Evolutionary conservation across 1,140 invertebrate species (phyloP).

Genomic region (Drosophila fuyamai): DNA sequence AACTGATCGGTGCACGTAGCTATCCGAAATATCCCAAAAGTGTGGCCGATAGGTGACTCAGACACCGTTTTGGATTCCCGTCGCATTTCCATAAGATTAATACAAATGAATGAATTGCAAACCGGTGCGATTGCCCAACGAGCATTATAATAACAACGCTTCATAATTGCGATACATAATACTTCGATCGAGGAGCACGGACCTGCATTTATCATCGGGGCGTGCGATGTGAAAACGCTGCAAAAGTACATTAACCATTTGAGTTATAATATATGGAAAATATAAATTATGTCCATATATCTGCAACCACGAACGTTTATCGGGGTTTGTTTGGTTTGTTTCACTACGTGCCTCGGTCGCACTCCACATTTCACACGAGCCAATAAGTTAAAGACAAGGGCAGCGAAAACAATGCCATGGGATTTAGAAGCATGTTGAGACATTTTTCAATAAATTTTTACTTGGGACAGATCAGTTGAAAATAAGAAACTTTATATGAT

Average conservation of each 20-base stretch:
- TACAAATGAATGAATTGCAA: constrained; percentile 28
- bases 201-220: constrained; percentile 33
- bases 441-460: constrained; percentile 2
- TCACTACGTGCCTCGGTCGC: constrained; percentile 59
- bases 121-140: constrained; percentile 19
- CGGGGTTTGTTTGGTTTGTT: constrained; percentile 37
- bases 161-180: constrained; percentile 36
- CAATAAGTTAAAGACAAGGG: constrained; percentile 30
- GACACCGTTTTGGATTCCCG: constrained; percentile 26
- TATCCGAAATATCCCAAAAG: constrained; percentile 31
- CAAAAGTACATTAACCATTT: constrained; percentile 35
- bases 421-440: not conserved
- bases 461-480: not conserved
- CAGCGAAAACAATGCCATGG: constrained; percentile 13
- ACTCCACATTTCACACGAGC: constrained; percentile 74
- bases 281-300: constrained; percentile 27
- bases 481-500: not conserved
- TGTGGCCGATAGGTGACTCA: constrained; percentile 31
- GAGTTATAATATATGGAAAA: constrained; percentile 38
- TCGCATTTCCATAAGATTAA: constrained; percentile 42
- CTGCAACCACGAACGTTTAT: constrained; percentile 32
- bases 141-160: constrained; percentile 43
- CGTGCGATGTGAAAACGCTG: constrained; percentile 37
- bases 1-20: constrained; percentile 24
- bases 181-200: constrained; percentile 16